phyloP scores from a whole-genome alignment of 2,888 invertebrate species.

The Iselma pallidipennis region DNA sequence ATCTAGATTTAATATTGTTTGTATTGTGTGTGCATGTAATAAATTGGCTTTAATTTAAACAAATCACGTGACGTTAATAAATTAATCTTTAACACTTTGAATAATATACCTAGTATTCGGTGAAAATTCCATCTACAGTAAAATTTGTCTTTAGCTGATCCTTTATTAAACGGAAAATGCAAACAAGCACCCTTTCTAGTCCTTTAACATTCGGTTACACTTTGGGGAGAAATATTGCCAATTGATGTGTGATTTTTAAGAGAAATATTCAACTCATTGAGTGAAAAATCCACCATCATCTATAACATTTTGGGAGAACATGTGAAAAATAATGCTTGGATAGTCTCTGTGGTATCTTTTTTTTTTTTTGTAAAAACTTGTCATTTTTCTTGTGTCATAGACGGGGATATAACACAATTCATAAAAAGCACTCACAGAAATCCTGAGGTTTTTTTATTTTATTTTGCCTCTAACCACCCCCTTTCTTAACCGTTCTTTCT shows the following conservation, averaged over 20 bases:
- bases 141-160: no score
- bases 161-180: no score
- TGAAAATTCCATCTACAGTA: no score
- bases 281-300: neutral
- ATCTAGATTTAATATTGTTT: neutral
- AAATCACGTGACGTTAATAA: neutral
- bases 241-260: no score
- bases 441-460: neutral
- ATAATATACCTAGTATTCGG: no score
- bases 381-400: neutral
- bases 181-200: no score
- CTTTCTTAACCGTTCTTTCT: neutral
- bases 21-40: neutral
- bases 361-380: neutral
- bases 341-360: neutral
- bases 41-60: neutral
- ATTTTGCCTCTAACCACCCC: neutral
- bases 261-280: no score
- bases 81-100: no score
- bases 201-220: no score
- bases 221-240: no score
- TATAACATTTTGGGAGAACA: neutral
- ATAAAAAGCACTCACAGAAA: neutral
- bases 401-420: neutral
- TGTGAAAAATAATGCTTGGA: no score